Percentiles rank a stretch among this genome's conserved stretches.
These are phyloP conservation scores for Thalassaphorura encarpata DNA, from an alignment of 1,140 invertebrate species.

Conservation along the genomic window DNA sequence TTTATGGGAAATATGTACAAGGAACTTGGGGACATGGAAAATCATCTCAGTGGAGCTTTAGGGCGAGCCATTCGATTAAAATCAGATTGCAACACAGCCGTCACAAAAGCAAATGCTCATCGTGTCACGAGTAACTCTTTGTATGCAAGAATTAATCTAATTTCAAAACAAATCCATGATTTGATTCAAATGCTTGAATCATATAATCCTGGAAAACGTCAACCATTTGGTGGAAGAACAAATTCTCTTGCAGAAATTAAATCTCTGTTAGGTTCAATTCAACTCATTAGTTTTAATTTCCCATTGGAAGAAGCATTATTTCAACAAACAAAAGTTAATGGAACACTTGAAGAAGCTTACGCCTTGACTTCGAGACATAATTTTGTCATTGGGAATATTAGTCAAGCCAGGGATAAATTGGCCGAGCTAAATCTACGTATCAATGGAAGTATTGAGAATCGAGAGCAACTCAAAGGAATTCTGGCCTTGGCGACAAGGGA, in stretches of 20 bases:
- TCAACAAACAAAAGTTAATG: not conserved
- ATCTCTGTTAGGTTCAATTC: not conserved
- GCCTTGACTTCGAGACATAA: not conserved
- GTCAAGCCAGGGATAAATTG: not conserved
- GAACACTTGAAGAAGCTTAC: not conserved
- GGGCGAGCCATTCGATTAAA: too few relatives aligned
- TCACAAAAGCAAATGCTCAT: too few relatives aligned
- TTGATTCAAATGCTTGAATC: too few relatives aligned
- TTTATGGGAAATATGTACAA: too few relatives aligned
- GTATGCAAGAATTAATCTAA: too few relatives aligned
- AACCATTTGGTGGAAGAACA: not conserved
- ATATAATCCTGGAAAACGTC: too few relatives aligned
- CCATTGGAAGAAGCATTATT: not conserved
- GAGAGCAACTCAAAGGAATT: too few relatives aligned
- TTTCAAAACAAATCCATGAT: too few relatives aligned
- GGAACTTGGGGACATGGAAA: not conserved
- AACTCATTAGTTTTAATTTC: not conserved
- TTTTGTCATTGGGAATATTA: not conserved
- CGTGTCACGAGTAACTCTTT: too few relatives aligned
- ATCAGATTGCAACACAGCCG: too few relatives aligned
- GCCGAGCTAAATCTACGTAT: not conserved
- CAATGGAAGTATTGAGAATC: too few relatives aligned
- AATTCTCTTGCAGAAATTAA: constrained; percentile 1
- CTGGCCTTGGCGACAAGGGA: too few relatives aligned
- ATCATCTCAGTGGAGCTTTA: not conserved